A percentile compares a stretch with the other conserved stretches of the same genome.
Conservation (phyloP, 2,113 vertebrate genomes). For the Poicephalus gulielmi region DNA sequence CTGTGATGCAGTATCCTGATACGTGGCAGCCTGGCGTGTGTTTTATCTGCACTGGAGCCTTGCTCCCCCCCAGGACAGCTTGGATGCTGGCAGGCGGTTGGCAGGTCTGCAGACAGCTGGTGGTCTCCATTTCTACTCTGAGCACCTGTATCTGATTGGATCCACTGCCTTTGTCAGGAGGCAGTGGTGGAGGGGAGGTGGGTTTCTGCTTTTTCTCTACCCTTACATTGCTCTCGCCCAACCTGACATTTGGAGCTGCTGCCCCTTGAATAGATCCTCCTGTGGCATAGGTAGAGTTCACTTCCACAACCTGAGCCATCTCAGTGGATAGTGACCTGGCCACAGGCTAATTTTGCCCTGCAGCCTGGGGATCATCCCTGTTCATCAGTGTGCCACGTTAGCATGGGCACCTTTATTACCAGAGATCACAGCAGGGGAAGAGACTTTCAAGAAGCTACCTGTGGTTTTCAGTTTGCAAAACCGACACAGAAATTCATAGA, state of each 20-base stretch:
- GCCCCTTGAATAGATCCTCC: background rate
- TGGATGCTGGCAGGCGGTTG: background rate
- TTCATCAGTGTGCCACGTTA: background rate
- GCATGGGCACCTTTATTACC: background rate
- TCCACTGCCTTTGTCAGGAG: background rate
- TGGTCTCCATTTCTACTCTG: accelerated
- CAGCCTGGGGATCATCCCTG: background rate
- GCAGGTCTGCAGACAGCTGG: background rate
- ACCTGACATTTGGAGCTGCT: background rate
- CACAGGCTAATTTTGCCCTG: background rate
- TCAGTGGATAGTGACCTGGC: background rate
- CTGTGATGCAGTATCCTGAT: conserved; percentile 13
- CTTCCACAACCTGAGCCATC: background rate
- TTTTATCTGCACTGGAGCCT: background rate
- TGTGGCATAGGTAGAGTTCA: background rate
- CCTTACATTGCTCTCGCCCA: background rate
- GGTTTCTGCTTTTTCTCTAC: background rate
- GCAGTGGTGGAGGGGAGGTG: background rate
- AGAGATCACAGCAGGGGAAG: background rate
- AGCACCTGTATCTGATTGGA: background rate
- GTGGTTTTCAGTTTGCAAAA: background rate
- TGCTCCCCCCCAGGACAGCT: background rate
- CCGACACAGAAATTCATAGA: background rate
- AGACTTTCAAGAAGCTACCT: background rate
- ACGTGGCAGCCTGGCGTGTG: conserved; percentile 41